Evolutionary conservation across 2,113 vertebrate genomes (phyloP).

Genomic region (Scartelaos histophorus): DNA sequence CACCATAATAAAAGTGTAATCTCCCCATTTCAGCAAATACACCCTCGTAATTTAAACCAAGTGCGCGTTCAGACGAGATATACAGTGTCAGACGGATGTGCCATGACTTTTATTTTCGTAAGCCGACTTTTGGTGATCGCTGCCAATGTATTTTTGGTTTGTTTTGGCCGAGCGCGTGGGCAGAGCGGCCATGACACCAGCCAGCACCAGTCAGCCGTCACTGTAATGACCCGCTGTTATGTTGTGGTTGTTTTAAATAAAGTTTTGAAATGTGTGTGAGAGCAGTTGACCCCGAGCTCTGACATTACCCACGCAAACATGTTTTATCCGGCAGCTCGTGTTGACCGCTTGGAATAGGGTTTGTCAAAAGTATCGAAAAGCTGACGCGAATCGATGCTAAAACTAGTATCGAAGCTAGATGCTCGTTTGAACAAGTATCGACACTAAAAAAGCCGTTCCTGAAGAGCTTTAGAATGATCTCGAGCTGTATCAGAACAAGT

Average conservation of each 20-base stretch:
- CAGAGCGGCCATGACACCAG: constrained; percentile 1
- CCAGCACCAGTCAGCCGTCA: not conserved
- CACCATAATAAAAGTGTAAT: constrained; percentile 1
- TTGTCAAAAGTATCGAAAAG: no score
- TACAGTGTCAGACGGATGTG: no score
- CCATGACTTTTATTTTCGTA: not conserved
- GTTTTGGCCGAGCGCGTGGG: constrained; percentile 1
- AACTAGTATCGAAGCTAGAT: no score
- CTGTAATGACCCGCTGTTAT: not conserved
- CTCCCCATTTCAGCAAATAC: constrained; percentile 1
- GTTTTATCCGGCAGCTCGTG: constrained; percentile 4
- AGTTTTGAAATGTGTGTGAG: not conserved
- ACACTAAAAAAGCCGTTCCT: no score
- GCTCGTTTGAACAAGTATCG: no score
- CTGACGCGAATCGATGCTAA: no score
- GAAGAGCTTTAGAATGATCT: no score
- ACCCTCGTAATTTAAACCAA: not conserved
- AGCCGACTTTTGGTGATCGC: not conserved
- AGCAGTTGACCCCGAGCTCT: not conserved
- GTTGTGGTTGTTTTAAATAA: not conserved
- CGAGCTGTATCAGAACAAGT: no score
- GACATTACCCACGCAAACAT: not conserved
- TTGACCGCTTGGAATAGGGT: not conserved
- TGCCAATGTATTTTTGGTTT: not conserved
- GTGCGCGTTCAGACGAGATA: not conserved